Percentiles rank a stretch among this genome's conserved stretches.
Conservation (phyloP, 2,113 vertebrate species). For the Motacilla alba region DNA sequence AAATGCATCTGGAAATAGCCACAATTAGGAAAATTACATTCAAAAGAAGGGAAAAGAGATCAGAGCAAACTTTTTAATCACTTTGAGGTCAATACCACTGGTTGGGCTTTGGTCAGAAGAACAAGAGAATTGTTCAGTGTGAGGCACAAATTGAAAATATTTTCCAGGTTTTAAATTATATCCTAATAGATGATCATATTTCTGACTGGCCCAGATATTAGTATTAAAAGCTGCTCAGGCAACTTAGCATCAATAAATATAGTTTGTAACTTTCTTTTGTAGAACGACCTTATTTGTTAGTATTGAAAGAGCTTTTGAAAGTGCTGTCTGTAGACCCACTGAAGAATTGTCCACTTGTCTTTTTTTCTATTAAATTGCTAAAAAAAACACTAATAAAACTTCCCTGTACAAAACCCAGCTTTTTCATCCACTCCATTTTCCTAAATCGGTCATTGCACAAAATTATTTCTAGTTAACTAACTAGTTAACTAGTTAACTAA, state of each 20-base stretch:
- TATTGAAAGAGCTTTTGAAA: background rate
- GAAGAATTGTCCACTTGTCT: background rate
- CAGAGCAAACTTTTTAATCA: background rate
- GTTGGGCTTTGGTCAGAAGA: background rate
- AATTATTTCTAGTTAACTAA: background rate
- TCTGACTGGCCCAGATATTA: background rate
- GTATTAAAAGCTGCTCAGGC: background rate
- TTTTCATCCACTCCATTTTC: background rate
- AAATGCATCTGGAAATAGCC: constrained; percentile 16
- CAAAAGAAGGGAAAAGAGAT: background rate
- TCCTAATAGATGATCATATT: background rate
- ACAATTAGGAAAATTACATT: constrained; percentile 8
- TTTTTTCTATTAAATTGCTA: background rate
- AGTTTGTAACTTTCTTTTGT: background rate
- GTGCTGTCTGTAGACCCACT: background rate
- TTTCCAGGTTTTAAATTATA: background rate
- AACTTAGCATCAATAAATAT: background rate
- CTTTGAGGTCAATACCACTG: background rate
- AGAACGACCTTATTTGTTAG: background rate
- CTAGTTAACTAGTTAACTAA: too few species aligned
- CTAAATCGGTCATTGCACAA: background rate
- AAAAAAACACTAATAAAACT: background rate
- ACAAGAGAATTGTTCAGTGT: background rate
- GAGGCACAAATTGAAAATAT: background rate
- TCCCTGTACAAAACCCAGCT: background rate